phyloP scores from a whole-genome alignment of 2,888 invertebrate genomes.

The Zaprionus bogoriensis region DNA sequence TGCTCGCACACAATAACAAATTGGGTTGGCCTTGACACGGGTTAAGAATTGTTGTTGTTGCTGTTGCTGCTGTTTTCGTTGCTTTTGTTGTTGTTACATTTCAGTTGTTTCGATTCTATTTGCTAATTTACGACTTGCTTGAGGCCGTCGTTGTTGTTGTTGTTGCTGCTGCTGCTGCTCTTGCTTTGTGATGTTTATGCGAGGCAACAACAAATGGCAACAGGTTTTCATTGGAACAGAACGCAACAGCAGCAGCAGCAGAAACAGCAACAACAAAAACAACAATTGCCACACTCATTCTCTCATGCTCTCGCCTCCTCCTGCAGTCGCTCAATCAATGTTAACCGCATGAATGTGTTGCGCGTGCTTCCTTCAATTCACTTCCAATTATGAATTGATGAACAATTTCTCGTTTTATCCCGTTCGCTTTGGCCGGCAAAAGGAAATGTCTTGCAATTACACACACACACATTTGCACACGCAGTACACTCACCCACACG shows the following conservation, averaged over 20 bases:
- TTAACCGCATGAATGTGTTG: slow-evolving; percentile 41
- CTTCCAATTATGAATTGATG: slow-evolving; percentile 52
- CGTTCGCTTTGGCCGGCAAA: slow-evolving; percentile 38
- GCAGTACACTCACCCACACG: not conserved
- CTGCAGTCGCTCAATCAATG: slow-evolving; percentile 22
- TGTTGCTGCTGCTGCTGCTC: slow-evolving; percentile 1
- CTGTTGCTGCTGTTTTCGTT: slow-evolving; percentile 6
- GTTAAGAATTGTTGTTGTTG: slow-evolving; percentile 37
- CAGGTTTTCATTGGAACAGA: slow-evolving; percentile 58
- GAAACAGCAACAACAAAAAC: slow-evolving; percentile 1
- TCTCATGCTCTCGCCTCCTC: not conserved
- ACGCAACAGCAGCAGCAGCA: not conserved
- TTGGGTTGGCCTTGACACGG: slow-evolving; percentile 59
- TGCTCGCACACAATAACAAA: slow-evolving; percentile 40
- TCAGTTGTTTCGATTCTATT: slow-evolving; percentile 46
- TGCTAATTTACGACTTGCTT: slow-evolving; percentile 57
- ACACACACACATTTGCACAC: not conserved
- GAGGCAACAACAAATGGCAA: slow-evolving; percentile 52
- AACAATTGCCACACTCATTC: not conserved
- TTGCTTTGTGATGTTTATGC: slow-evolving; percentile 40
- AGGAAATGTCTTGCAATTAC: not conserved
- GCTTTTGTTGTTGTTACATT: slow-evolving; percentile 28
- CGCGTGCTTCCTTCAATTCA: slow-evolving; percentile 66
- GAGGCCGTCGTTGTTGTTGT: slow-evolving; percentile 11
- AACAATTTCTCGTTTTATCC: slow-evolving; percentile 67